Evolutionary conservation across 2,888 invertebrate species (phyloP), one percentile per base, ranked within the genome.

Genomic region (Idaea dimidiata): DNA sequence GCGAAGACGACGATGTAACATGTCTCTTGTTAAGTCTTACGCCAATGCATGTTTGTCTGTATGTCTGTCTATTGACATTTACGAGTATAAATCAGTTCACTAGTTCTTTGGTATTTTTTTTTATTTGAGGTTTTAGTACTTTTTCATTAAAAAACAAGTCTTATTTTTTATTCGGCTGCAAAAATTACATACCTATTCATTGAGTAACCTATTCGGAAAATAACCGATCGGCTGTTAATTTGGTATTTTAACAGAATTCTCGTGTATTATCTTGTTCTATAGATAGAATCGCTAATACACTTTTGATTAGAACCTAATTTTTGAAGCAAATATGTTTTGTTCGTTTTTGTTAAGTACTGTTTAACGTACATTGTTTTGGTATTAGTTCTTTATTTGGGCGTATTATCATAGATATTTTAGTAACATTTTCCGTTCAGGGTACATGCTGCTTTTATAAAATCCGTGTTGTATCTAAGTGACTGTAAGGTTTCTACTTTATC

Each of bases 251-350:
- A 43, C 43, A 43, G 10, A 7, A 43, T 43, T 43, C 8, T 43
- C 3, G 43, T 14, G 43, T 43, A 43, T 43, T 43, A 43, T 43
- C 43, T 43, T 43, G 43, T 43, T 43, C 43, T 43, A 3, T 14
- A 43, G 10, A 61, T 17, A 16, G 59, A 59, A 56, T 59, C 55
- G 58, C 58, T 63, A 63, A 61, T 59, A 58, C 59, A 58, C 43
- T 18, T 61, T 63, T 56, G 55, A 60, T 60, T 6, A 17, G 43
- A 55, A 60, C 58, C 59, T 58, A 59, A 66, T 54, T n/a, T 14
- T 61, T 58, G 61, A 58, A 58, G 61, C 53, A 62, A 63, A 63
- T 63, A 58, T 33, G 17, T 56, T 54, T 59, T 55, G 59, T 57
- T 61, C 54, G 43, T n/a, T 58, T 53, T 58, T 24, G 24, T 24